These are phyloP conservation scores for Ptilodon capucinus DNA, from an alignment of 2,888 invertebrate genomes.

Conservation along the genomic window DNA sequence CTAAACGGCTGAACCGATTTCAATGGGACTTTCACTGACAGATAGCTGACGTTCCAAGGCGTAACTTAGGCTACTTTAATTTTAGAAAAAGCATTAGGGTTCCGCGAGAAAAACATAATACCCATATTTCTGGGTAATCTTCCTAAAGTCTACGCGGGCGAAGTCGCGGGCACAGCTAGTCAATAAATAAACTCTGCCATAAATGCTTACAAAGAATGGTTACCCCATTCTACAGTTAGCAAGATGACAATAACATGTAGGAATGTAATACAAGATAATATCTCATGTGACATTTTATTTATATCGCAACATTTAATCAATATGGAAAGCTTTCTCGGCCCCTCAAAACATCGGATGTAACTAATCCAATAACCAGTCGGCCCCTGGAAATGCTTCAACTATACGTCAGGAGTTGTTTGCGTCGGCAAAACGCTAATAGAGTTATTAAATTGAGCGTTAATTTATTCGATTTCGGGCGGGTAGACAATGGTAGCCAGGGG, in stretches of 20 bases:
- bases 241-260: neutral
- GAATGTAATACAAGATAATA: neutral
- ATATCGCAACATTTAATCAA: constrained; percentile 49
- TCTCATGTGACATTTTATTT: constrained; percentile 34
- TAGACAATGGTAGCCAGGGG: constrained; percentile 71
- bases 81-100: too few species aligned
- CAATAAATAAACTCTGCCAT: neutral
- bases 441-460: constrained; percentile 79
- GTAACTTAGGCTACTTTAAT: too few species aligned
- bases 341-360: constrained; percentile 49
- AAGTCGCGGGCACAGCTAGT: too few species aligned
- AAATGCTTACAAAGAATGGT: neutral
- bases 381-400: constrained; percentile 63
- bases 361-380: constrained; percentile 69
- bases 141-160: too few species aligned
- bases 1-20: too few species aligned
- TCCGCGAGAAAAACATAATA: too few species aligned
- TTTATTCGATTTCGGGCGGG: constrained; percentile 75
- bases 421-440: constrained; percentile 72
- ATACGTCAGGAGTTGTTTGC: constrained; percentile 73
- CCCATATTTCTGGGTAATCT: too few species aligned
- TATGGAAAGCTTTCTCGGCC: constrained; percentile 61
- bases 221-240: neutral
- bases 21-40: too few species aligned
- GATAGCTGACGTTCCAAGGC: too few species aligned